phyloP scores from a whole-genome alignment of 2,888 invertebrate genomes.

The Acleris sparsana region DNA sequence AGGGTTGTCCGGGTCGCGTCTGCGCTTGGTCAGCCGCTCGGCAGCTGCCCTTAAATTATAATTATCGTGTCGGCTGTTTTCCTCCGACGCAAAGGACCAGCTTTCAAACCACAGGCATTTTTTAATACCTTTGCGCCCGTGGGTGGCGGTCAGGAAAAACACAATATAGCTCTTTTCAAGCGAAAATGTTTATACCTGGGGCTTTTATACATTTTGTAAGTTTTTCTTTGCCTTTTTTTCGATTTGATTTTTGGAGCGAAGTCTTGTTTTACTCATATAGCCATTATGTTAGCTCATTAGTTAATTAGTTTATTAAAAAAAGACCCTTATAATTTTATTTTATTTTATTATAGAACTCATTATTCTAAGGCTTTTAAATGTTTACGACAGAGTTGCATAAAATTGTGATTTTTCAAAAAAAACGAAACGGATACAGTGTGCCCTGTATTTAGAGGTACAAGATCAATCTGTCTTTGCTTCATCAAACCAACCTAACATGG shows the following conservation, averaged over 20 bases:
- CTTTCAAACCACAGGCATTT: slow-evolving; percentile 50
- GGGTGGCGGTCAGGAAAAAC: slow-evolving; percentile 9
- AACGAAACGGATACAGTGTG: too few species aligned
- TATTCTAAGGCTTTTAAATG: too few species aligned
- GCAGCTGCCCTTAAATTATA: slow-evolving; percentile 64
- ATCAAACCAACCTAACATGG: too few species aligned
- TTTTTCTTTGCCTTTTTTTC: not conserved
- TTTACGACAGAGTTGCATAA: too few species aligned
- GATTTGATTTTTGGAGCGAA: slow-evolving; percentile 3
- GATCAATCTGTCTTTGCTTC: too few species aligned
- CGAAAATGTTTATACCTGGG: slow-evolving; percentile 12
- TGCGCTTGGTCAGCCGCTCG: slow-evolving; percentile 41
- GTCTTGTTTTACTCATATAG: not conserved
- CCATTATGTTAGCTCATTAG: too few species aligned
- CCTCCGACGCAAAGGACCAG: slow-evolving; percentile 51
- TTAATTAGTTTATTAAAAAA: too few species aligned
- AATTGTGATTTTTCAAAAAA: too few species aligned
- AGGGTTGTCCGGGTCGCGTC: slow-evolving; percentile 53
- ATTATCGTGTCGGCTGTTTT: slow-evolving; percentile 67
- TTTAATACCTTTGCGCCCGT: slow-evolving; percentile 40
- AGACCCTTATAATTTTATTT: too few species aligned
- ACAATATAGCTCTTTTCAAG: slow-evolving; percentile 22
- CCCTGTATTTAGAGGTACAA: too few species aligned
- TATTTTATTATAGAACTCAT: too few species aligned
- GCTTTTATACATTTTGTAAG: slow-evolving; percentile 9